Percentiles rank a stretch among this genome's conserved stretches.
phyloP scores from a whole-genome alignment of 2,797 vertebrate species.

The Helicolenus hilgendorfi region DNA sequence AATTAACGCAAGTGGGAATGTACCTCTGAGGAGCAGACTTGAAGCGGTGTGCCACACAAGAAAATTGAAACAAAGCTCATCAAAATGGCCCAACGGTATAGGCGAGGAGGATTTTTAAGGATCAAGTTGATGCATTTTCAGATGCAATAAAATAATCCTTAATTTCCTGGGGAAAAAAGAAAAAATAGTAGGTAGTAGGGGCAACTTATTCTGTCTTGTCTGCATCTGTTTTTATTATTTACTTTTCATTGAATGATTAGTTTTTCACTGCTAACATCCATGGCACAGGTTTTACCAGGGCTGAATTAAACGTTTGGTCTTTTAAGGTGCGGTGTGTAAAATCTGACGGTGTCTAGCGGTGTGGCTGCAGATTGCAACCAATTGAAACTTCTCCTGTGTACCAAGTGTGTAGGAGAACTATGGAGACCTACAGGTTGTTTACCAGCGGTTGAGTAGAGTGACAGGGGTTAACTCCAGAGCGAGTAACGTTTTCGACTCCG shows the following conservation, averaged over 20 bases:
- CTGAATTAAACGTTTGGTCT: not conserved
- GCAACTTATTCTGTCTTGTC: not conserved
- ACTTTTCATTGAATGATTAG: not conserved
- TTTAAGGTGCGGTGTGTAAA: too few relatives aligned
- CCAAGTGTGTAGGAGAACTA: too few relatives aligned
- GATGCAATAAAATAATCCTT: not conserved
- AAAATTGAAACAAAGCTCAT: slow-evolving; percentile 63
- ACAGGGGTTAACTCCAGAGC: too few relatives aligned
- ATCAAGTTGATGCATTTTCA: not conserved
- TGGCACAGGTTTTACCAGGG: not conserved
- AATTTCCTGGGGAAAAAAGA: not conserved
- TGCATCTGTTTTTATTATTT: not conserved
- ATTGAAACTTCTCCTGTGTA: too few relatives aligned
- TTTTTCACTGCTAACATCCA: not conserved
- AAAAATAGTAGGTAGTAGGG: not conserved
- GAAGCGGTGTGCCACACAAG: slow-evolving; percentile 17
- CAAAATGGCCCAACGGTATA: slow-evolving; percentile 28
- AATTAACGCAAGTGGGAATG: slow-evolving; percentile 61
- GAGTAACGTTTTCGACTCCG: too few relatives aligned
- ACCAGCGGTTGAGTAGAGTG: too few relatives aligned
- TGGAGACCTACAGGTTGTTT: too few relatives aligned
- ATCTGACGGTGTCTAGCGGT: too few relatives aligned
- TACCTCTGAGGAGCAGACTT: slow-evolving; percentile 59
- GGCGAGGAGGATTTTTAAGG: not conserved
- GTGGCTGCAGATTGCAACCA: too few relatives aligned